Base-by-base conservation (phyloP, 2,113 vertebrate species). In the Terrapene triunguis region DNA sequence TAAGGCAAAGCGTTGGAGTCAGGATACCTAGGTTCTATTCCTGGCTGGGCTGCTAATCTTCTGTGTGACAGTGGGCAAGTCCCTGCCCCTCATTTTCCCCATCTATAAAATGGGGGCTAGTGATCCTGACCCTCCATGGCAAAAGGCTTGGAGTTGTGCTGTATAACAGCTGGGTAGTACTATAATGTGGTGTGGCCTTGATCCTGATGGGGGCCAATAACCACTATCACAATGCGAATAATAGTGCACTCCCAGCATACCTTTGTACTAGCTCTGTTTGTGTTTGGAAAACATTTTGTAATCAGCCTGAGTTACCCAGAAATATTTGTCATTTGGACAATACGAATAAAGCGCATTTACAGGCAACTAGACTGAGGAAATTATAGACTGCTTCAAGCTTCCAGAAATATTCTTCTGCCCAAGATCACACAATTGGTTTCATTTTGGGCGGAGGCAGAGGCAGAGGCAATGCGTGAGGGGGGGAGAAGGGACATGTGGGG, bases 381-480 rank as follows among this genome's bases (percentile, higher is more conserved):
- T 14, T 14, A 32, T 32, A 62, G 59, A 32, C 59, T 32, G 12
- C 59, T 62, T 12, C 59, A 32, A 62, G 59, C 29, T 32, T 62
- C 59, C 59, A 62, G 59, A 62, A 29, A 62, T 32, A 32, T 32
- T 32, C 27, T 62, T 62, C n/a, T 10, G 59, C 59, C 35, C n/a
- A 38, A 72, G 16, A 72, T 38, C 69, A 38, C 21, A 14, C 69
- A 38, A 72, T 10, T 10, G 17, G n/a, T 38, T 38, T 72, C n/a
- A 38, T 72, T 72, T 38, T 38, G n/a, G 4, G n/a, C 10, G 35
- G 12, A 9, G 2, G 69, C n/a, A 44, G 42, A 44, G 42, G 42
- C 44, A 1, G 22, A 3, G 2, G 59, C 2, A 22, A 54, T 22
- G 53, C 8, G 21, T 54, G 53, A 1, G 22, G 1, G 2, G 59